Base-by-base conservation (phyloP, 2,797 vertebrate genomes). In the Hydrocynus forskahlii region DNA sequence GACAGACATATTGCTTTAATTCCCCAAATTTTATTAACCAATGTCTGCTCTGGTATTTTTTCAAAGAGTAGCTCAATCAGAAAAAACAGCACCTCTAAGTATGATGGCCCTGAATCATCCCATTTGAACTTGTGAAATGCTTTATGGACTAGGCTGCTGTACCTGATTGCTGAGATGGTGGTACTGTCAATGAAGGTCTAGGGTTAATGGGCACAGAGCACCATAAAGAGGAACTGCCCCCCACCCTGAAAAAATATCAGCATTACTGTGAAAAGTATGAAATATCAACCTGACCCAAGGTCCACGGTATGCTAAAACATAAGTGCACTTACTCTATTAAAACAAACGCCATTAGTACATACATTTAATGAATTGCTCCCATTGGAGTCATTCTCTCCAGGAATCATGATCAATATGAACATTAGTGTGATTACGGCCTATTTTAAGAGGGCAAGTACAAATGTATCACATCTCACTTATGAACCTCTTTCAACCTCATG, bases 361-460 rank as follows among this genome's bases (percentile, higher is more conserved):
- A 72, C 76, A 2, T 50, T 55, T 72, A 72, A 72, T 72, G 71
- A 70, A 76, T 73, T 72, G 59, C 52, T 40, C 50, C 60, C 75
- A 5, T 16, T 79, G 59, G 69, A 79, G 64, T 23, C 55, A 75
- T 79, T 75, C 19, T 68, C 38, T 67, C 23, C 48, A 19, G 57
- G 63, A 83, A 79, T 76, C 77, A 79, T 79, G 48, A 80, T 66
- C 64, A 79, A 64, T 62, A 79, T 64, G 38, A 83, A 79, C 79
- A 71, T 72, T 69, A 59, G 29, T 75, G 79, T 76, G 64, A 83
- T 83, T 54, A 83, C 45, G 59, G 45, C 77, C 50, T 57, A 69
- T 62, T 75, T 75, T 71, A 69, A 79, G 63, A 64, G 71, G 78
- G 55, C 23, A 69, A 79, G 43, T 17, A 81, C 62, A 66, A 79